A percentile compares a stretch with the other conserved stretches of the same genome.
phyloP scores from a whole-genome alignment of 1,140 invertebrate genomes.

The Dinoponera quadriceps region DNA sequence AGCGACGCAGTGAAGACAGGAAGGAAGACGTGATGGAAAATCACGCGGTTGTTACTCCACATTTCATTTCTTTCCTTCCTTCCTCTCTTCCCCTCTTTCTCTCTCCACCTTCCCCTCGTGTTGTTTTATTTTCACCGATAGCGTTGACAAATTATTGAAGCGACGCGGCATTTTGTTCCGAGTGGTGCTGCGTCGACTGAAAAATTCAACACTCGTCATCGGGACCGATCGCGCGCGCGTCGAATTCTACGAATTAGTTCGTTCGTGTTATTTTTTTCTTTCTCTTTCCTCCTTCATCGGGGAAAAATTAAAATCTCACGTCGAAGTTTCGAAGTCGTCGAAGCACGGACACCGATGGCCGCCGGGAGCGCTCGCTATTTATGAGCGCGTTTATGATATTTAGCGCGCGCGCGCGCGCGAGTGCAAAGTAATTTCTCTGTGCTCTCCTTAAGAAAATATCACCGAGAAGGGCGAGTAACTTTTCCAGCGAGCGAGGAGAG shows the following conservation, averaged over 20 bases:
- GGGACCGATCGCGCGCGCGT: not conserved
- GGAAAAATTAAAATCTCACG: not conserved
- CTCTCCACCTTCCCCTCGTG: no score
- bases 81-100: no score
- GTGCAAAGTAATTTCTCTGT: not conserved
- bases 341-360: no score
- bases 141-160: slow-evolving; percentile 24
- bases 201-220: not conserved
- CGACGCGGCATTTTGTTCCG: not conserved
- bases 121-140: slow-evolving; percentile 5
- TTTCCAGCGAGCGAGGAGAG: not conserved
- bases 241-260: no score
- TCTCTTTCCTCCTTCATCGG: not conserved
- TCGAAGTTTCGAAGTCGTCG: not conserved
- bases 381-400: not conserved
- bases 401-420: not conserved
- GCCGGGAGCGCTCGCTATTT: slow-evolving; percentile 12
- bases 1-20: slow-evolving; percentile 25
- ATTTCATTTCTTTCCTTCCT: not conserved
- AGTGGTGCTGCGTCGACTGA: not conserved
- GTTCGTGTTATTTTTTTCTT: no score
- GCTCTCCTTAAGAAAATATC: not conserved
- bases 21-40: slow-evolving; percentile 18
- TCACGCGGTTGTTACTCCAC: slow-evolving; percentile 7
- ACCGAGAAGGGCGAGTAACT: not conserved